Percentiles rank a stretch among this genome's conserved stretches.
Conservation (phyloP, 2,888 invertebrate species). For the Andrena chrysosceles region DNA sequence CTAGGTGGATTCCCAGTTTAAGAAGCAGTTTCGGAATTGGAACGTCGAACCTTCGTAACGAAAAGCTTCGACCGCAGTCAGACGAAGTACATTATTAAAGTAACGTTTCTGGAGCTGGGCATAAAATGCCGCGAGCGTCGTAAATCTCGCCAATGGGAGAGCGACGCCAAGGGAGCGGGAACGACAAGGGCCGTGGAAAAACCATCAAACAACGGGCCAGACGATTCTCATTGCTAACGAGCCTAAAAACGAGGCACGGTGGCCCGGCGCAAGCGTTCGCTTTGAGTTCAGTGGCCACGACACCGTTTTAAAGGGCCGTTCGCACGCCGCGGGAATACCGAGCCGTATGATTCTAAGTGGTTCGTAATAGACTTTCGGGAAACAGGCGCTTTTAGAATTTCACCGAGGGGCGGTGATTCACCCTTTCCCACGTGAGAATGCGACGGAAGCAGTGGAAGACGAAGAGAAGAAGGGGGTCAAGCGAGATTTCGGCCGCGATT, state of each 20-base stretch:
- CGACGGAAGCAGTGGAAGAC: constrained; percentile 8
- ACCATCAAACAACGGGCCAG: constrained; percentile 31
- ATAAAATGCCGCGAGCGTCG: constrained; percentile 41
- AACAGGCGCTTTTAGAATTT: constrained; percentile 73
- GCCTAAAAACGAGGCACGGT: constrained; percentile 39
- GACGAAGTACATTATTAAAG: constrained; percentile 43
- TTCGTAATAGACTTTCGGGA: constrained; percentile 76
- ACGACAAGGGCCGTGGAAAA: constrained; percentile 17
- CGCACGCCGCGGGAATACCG: constrained; percentile 54
- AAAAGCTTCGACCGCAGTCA: background rate
- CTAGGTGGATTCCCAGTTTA: too few relatives aligned
- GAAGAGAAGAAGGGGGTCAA: constrained; percentile 63
- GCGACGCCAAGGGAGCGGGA: background rate
- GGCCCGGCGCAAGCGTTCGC: constrained; percentile 5
- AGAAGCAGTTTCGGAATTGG: background rate
- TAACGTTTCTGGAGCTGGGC: constrained; percentile 19
- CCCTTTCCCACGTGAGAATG: constrained; percentile 64
- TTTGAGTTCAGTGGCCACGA: constrained; percentile 59
- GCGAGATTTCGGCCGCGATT: constrained; percentile 61
- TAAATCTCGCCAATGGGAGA: constrained; percentile 36
- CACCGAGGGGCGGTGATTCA: constrained; percentile 70
- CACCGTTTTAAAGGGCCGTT: constrained; percentile 43
- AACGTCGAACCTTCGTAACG: constrained; percentile 9
- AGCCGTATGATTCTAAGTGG: constrained; percentile 68
- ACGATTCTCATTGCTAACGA: constrained; percentile 40